phyloP scores from a whole-genome alignment of 1,140 invertebrate species.

The Pseudomyrmex concolor region DNA sequence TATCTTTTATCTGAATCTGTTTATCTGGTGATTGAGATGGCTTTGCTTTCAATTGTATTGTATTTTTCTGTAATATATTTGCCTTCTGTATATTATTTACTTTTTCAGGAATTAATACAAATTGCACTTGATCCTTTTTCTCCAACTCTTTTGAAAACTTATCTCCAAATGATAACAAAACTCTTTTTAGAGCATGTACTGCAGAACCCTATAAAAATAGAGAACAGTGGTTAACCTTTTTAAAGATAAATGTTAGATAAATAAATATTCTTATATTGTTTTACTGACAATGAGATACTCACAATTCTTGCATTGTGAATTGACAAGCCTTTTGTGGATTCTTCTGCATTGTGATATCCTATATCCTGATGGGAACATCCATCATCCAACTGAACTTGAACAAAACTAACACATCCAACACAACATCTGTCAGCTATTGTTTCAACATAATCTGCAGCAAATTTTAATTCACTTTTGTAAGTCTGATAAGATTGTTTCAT shows the following conservation, averaged over 20 bases:
- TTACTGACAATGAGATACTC: slow-evolving; percentile 28
- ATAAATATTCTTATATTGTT: neutral
- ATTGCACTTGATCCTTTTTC: neutral
- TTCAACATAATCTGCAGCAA: slow-evolving; percentile 56
- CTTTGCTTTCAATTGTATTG: too few relatives aligned
- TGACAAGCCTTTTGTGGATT: slow-evolving; percentile 70
- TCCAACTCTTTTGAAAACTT: slow-evolving; percentile 29
- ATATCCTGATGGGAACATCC: slow-evolving; percentile 77
- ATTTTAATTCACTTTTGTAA: neutral
- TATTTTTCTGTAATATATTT: too few relatives aligned
- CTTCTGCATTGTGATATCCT: slow-evolving; percentile 72
- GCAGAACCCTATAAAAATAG: slow-evolving; percentile 47
- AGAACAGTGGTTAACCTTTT: too few relatives aligned
- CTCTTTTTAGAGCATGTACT: slow-evolving; percentile 49
- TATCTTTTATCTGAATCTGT: neutral
- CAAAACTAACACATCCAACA: slow-evolving; percentile 44
- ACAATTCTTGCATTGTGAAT: slow-evolving; percentile 74
- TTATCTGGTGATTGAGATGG: neutral
- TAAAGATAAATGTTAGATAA: neutral
- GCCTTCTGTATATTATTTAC: neutral
- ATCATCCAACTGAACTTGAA: slow-evolving; percentile 68
- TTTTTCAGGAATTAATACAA: neutral
- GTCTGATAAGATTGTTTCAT: neutral
- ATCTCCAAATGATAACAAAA: slow-evolving; percentile 48
- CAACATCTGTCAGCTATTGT: slow-evolving; percentile 45